phyloP scores from a whole-genome alignment of 2,113 vertebrate species.

The Cebus imitator region DNA sequence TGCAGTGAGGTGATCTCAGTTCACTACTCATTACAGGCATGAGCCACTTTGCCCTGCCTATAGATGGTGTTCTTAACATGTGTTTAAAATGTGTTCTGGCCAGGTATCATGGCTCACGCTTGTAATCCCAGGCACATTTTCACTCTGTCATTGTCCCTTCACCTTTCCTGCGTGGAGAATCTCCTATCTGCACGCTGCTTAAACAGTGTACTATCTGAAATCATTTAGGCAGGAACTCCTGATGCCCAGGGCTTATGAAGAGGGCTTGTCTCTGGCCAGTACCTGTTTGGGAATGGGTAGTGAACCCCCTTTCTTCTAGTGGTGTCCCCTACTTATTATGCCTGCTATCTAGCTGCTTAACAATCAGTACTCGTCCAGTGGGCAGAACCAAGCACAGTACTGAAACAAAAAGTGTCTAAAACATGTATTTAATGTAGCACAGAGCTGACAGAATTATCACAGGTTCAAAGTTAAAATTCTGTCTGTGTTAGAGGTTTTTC shows the following conservation, averaged over 20 bases:
- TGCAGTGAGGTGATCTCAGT: too few species aligned
- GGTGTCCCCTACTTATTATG: neutral
- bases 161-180: accelerated
- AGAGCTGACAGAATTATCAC: neutral
- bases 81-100: too few species aligned
- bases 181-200: neutral
- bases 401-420: neutral
- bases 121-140: neutral
- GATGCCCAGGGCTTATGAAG: neutral
- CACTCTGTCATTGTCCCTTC: neutral
- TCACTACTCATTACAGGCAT: too few species aligned
- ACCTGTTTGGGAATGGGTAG: neutral
- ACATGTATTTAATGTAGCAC: neutral
- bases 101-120: too few species aligned
- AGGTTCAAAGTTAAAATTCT: too few species aligned
- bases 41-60: too few species aligned
- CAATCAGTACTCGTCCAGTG: accelerated
- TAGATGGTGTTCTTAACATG: too few species aligned
- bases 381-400: neutral
- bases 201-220: neutral
- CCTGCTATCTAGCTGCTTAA: neutral
- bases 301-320: neutral
- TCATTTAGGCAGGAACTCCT: neutral
- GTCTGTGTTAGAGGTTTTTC: too few species aligned
- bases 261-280: neutral